Evolutionary conservation across 2,888 invertebrate species (phyloP).

Genomic region (Helicoverpa assulta): DNA sequence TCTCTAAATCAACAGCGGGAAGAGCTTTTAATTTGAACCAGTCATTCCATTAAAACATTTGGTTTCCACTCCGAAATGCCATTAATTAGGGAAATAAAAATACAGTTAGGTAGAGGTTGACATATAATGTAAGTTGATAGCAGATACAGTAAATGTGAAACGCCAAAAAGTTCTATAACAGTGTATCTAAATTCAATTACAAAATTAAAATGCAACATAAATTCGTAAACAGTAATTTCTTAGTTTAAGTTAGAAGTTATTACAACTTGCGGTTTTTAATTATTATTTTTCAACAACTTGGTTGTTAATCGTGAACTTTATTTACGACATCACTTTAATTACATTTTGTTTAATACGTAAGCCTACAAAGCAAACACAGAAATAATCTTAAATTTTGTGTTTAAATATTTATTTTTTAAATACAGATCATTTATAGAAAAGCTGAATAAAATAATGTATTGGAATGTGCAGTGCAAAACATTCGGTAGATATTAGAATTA

Average conservation of each 20-base stretch:
- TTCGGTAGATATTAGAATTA: no score
- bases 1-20: conserved; percentile 45
- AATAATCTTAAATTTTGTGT: no score
- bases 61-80: conserved; percentile 22
- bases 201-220: conserved; percentile 30
- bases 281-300: conserved; percentile 23
- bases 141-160: conserved; percentile 26
- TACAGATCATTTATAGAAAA: no score
- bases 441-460: no score
- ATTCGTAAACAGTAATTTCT: conserved; percentile 43
- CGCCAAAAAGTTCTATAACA: conserved; percentile 25
- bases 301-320: conserved; percentile 1
- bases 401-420: no score
- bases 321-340: conserved; percentile 14
- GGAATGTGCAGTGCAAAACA: no score
- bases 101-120: conserved; percentile 17
- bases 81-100: conserved; percentile 30
- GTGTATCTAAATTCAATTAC: conserved; percentile 31
- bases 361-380: no score
- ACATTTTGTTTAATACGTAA: not conserved
- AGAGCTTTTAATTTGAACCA: conserved; percentile 19
- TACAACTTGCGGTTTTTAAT: conserved; percentile 40
- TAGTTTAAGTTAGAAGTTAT: conserved; percentile 39
- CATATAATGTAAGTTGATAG: conserved; percentile 6
- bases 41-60: conserved; percentile 45